phyloP scores from a whole-genome alignment of 2,113 vertebrate genomes.

The Solea senegalensis region DNA sequence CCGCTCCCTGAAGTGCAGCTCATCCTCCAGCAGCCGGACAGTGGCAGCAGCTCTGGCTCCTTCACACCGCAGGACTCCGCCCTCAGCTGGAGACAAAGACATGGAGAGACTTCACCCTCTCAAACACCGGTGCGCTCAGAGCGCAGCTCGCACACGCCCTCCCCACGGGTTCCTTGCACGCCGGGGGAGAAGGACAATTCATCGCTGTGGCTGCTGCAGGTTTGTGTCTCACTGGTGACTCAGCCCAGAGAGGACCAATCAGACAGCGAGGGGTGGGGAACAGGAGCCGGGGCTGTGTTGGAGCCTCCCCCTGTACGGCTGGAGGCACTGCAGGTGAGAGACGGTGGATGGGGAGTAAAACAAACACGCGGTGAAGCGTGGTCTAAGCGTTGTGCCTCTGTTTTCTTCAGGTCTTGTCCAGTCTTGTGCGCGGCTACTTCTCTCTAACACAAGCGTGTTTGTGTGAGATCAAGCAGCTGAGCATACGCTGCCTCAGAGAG shows the following conservation, averaged over 20 bases:
- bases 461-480: constrained; percentile 89
- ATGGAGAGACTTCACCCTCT: constrained; percentile 33
- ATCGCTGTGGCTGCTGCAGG: constrained; percentile 88
- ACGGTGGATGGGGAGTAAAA: background rate
- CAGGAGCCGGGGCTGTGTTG: constrained; percentile 48
- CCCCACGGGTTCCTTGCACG: constrained; percentile 47
- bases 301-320: constrained; percentile 91
- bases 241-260: constrained; percentile 89
- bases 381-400: background rate
- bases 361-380: background rate
- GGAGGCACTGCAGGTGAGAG: constrained; percentile 91
- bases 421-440: constrained; percentile 95
- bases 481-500: constrained; percentile 89
- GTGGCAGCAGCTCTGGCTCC: constrained; percentile 37
- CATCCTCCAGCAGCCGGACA: constrained; percentile 89
- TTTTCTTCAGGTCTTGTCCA: constrained; percentile 87
- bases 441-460: constrained; percentile 83
- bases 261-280: constrained; percentile 77
- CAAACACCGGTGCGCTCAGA: constrained; percentile 38
- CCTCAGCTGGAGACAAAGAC: constrained; percentile 80
- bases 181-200: constrained; percentile 39
- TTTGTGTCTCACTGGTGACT: constrained; percentile 85
- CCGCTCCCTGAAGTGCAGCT: constrained; percentile 92
- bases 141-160: constrained; percentile 23
- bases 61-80: constrained; percentile 69